Evolutionary conservation across 2,888 invertebrate genomes (phyloP).

Genomic region (Caenorhabditis zanzibari): DNA sequence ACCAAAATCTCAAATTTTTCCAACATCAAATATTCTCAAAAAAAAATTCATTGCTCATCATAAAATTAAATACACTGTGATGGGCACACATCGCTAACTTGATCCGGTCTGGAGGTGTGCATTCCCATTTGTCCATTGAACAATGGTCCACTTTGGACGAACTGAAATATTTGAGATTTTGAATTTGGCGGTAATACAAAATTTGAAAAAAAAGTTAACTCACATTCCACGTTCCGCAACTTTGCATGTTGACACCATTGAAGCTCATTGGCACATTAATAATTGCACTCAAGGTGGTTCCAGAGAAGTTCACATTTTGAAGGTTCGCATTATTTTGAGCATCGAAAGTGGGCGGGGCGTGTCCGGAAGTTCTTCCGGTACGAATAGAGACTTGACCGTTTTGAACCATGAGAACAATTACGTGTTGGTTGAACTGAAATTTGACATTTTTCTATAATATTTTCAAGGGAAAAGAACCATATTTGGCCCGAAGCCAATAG

Average conservation of each 20-base stretch:
- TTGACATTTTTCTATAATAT: neutral
- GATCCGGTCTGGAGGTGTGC: constrained; percentile 29
- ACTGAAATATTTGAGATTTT: constrained; percentile 43
- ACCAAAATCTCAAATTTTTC: too few species aligned
- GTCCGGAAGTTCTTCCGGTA: constrained; percentile 54
- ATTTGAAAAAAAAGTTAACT: constrained; percentile 27
- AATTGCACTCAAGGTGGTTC: constrained; percentile 35
- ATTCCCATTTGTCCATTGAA: constrained; percentile 41
- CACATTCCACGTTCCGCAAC: constrained; percentile 62
- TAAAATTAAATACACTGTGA: constrained; percentile 32
- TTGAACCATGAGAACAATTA: constrained; percentile 45
- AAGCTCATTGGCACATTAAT: constrained; percentile 37
- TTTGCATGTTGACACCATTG: constrained; percentile 36
- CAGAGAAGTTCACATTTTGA: constrained; percentile 32
- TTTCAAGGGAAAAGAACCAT: constrained; percentile 25
- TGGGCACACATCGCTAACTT: constrained; percentile 50
- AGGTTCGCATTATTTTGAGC: constrained; percentile 8
- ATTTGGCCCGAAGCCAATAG: constrained; percentile 50
- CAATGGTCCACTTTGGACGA: constrained; percentile 41
- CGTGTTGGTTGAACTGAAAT: constrained; percentile 44
- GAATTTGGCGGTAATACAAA: too few species aligned
- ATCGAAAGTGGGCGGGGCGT: constrained; percentile 43
- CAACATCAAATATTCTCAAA: too few species aligned
- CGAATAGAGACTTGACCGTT: constrained; percentile 38
- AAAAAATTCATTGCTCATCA: neutral